Base-by-base conservation (phyloP, 2,113 vertebrate genomes). In the Megaptera novaeangliae region DNA sequence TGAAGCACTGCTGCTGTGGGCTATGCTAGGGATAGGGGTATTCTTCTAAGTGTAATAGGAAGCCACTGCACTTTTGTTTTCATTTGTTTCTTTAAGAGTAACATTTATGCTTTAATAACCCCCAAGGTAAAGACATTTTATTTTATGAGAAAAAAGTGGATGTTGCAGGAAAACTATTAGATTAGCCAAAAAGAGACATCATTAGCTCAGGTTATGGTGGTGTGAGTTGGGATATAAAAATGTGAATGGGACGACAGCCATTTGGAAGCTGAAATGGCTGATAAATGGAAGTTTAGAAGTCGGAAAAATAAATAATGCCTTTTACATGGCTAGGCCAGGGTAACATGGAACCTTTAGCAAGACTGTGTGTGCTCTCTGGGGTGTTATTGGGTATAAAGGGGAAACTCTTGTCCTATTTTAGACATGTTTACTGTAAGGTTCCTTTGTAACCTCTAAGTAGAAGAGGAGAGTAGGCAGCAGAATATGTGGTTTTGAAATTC, bases 281-380 rank as follows among this genome's bases (percentile, higher is more conserved):
- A 34, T 39, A 49, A 39, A 44, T 25, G 12, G 64, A 64, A 41
- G 46, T 21, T 17, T 23, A 63, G 11, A 25, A 52, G 46, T 52
- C 8, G n/a, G 59, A 85, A 64, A 13, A 71, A 18, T 49, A 71
- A 61, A 72, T 46, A 29, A 84, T 36, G 12, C 20, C 5, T 5
- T 8, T 68, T 44, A 12, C 34, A 36, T 63, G 52, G 5, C 34
- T 61, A 61, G 4, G 4, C 34, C 17, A 39, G 17, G 3, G 8
- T 72, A 71, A 59, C 20, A 13, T 9, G 20, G 8, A 29, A 41
- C 34, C 31, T 41, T 84, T 63, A 39, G 39, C 23, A 59, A 69
- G 6, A 39, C 0, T 9, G 18, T 44, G 8, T 13, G 13, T 44
- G 12, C 4, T 29, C 5, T n/a, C 34, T 20, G 0, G 0, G 64